A percentile compares a stretch with the other conserved stretches of the same genome.
phyloP scores from a whole-genome alignment of 1,140 invertebrate species.

The Antheraea pernyi region DNA sequence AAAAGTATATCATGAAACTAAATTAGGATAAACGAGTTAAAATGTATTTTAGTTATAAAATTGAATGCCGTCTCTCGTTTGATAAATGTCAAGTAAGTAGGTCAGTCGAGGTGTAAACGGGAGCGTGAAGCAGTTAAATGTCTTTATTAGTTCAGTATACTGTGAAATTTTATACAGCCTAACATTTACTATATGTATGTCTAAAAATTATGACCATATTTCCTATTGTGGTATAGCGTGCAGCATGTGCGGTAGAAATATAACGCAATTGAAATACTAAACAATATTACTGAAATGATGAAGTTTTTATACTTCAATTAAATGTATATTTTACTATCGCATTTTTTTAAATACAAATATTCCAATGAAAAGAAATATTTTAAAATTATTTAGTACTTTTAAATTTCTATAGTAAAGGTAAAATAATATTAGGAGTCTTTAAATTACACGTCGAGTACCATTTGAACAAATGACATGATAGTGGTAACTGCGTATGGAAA shows the following conservation, averaged over 20 bases:
- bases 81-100: conserved; percentile 46
- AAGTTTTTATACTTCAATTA: too few species aligned
- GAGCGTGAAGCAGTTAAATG: conserved; percentile 32
- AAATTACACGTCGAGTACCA: too few species aligned
- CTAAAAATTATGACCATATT: not conserved
- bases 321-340: too few species aligned
- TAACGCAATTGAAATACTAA: not conserved
- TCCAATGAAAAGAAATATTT: too few species aligned
- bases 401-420: too few species aligned
- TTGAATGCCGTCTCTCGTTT: conserved; percentile 27
- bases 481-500: too few species aligned
- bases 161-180: conserved; percentile 21
- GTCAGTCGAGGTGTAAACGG: conserved; percentile 41
- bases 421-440: too few species aligned
- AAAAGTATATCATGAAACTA: too few species aligned
- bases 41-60: conserved; percentile 31
- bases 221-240: not conserved
- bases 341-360: too few species aligned
- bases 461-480: too few species aligned
- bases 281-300: not conserved
- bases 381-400: too few species aligned
- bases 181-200: conserved; percentile 17
- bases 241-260: not conserved
- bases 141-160: conserved; percentile 40
- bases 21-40: not conserved